phyloP scores from a whole-genome alignment of 2,797 vertebrate species.

The Buceros bicornis region DNA sequence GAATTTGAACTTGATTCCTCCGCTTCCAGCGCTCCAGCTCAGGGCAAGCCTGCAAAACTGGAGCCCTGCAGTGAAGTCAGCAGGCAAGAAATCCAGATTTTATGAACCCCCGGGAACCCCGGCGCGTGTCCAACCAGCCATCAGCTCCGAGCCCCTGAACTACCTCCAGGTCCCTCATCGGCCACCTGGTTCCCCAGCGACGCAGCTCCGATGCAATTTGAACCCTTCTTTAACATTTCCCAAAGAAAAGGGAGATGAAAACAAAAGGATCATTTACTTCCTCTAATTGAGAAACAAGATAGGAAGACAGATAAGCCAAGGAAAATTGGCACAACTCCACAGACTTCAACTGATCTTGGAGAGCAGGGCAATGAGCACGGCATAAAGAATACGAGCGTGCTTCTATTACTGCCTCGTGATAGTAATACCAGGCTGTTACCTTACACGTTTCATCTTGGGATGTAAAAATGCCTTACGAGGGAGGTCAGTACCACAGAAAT shows the following conservation, averaged over 20 bases:
- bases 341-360: conserved; percentile 1
- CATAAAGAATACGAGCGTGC: not conserved
- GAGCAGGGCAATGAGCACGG: not conserved
- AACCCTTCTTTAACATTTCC: conserved; percentile 58
- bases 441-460: not conserved
- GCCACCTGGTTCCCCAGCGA: not conserved
- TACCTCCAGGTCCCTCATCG: not conserved
- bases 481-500: not conserved
- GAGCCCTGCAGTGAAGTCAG: not conserved
- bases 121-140: not conserved
- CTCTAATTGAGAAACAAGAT: conserved; percentile 31
- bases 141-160: not conserved
- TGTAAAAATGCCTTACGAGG: not conserved
- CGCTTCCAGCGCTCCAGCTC: not conserved
- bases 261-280: conserved; percentile 29
- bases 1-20: not conserved
- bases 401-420: not conserved
- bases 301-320: conserved; percentile 66
- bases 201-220: not conserved
- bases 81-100: not conserved
- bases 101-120: not conserved
- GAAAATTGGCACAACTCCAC: conserved; percentile 52
- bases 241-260: conserved; percentile 9
- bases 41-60: not conserved
- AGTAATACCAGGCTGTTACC: not conserved